Conservation (phyloP, 2,888 invertebrate species). For the Scaptomyza caliginosa region DNA sequence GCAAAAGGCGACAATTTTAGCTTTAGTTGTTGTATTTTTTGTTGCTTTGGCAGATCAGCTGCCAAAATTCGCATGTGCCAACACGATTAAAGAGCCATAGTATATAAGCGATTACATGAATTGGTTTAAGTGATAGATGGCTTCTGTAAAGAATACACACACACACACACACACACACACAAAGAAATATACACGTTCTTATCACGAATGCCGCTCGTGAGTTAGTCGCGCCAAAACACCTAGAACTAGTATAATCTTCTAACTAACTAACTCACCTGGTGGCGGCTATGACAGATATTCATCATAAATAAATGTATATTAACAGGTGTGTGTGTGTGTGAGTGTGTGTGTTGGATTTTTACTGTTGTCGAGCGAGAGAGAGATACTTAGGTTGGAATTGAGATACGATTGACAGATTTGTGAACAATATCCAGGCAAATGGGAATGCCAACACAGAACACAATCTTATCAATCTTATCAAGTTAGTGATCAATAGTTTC, state of each 20-base stretch:
- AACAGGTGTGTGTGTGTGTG: background rate
- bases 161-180: background rate
- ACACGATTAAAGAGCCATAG: constrained; percentile 11
- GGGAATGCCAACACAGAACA: background rate
- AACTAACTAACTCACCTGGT: constrained; percentile 23
- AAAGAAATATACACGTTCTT: background rate
- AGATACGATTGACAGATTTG: constrained; percentile 6
- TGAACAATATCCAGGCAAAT: background rate
- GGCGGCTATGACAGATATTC: background rate
- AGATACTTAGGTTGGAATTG: background rate
- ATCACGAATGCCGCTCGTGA: constrained; percentile 24
- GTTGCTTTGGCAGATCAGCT: constrained; percentile 20
- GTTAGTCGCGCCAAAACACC: constrained; percentile 9
- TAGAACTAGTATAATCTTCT: constrained; percentile 6
- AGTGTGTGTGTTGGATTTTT: background rate
- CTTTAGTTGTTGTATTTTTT: background rate
- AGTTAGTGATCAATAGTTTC: constrained; percentile 33
- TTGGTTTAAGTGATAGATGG: background rate
- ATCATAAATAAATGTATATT: constrained; percentile 7
- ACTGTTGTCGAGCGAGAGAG: constrained; percentile 11
- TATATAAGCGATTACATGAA: constrained; percentile 24
- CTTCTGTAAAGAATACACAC: constrained; percentile 21
- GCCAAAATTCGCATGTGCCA: constrained; percentile 65
- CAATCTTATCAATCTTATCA: constrained; percentile 64
- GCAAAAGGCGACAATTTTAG: constrained; percentile 3